Percentiles rank a stretch among this genome's conserved stretches.
phyloP scores from a whole-genome alignment of 2,113 vertebrate species.

The Patagioenas fasciata region DNA sequence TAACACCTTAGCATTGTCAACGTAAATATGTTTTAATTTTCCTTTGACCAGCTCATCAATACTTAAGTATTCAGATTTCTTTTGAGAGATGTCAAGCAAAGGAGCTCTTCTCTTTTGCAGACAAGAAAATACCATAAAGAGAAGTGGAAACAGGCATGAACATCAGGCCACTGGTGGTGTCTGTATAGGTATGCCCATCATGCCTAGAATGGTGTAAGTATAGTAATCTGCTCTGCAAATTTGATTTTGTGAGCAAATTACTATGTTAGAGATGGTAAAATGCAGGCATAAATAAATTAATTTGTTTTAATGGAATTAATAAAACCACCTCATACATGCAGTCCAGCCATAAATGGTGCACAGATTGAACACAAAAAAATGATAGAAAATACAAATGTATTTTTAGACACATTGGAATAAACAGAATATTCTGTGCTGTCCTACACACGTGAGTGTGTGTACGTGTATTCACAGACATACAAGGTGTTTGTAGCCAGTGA shows the following conservation, averaged over 20 bases:
- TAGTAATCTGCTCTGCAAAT: background rate
- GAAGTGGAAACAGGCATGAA: background rate
- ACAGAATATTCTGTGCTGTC: background rate
- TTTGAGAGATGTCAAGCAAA: background rate
- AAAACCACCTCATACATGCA: background rate
- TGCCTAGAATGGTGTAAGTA: background rate
- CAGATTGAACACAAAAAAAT: background rate
- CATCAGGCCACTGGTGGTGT: background rate
- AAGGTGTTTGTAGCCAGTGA: background rate
- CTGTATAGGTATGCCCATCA: background rate
- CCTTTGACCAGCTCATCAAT: background rate
- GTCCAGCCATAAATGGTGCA: background rate
- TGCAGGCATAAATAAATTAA: background rate
- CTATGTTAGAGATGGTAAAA: background rate
- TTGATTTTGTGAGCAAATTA: background rate
- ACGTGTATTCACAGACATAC: background rate
- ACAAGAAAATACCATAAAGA: background rate
- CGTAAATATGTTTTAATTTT: background rate
- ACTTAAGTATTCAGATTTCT: background rate
- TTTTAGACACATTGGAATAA: background rate
- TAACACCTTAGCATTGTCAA: background rate
- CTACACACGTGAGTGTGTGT: rapidly evolving
- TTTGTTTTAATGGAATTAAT: background rate
- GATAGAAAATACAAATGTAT: background rate
- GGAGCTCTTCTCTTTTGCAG: background rate